A percentile compares a stretch with the other conserved stretches of the same genome.
phyloP scores from a whole-genome alignment of 2,113 vertebrate species.

The Podiceps cristatus region DNA sequence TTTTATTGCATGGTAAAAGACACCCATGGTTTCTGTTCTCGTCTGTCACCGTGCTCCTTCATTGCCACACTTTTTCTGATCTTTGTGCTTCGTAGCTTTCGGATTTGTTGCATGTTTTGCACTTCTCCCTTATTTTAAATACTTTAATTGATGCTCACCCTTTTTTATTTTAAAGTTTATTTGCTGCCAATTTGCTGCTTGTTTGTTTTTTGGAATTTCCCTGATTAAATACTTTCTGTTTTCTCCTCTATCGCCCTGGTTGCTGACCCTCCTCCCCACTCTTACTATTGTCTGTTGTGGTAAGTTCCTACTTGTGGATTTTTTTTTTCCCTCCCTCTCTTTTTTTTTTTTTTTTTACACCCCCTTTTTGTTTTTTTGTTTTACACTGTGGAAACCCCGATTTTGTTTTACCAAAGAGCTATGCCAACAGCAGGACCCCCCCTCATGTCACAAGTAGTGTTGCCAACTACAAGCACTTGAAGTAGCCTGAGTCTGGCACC shows the following conservation, averaged over 20 bases:
- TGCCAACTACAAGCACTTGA: conserved; percentile 31
- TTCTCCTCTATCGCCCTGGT: conserved; percentile 96
- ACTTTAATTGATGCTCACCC: conserved; percentile 76
- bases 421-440: conserved; percentile 66
- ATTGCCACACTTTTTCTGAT: conserved; percentile 70
- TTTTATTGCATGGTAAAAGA: conserved; percentile 89
- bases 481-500: background rate
- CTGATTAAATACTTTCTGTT: conserved; percentile 99
- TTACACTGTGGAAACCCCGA: conserved; percentile 66
- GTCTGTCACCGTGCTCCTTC: conserved; percentile 64
- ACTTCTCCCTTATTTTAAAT: conserved; percentile 70
- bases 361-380: conserved; percentile 23
- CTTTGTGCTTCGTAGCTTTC: conserved; percentile 74
- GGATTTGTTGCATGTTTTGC: conserved; percentile 77
- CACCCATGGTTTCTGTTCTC: conserved; percentile 72
- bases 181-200: conserved; percentile 84
- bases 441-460: background rate
- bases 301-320: conserved; percentile 95
- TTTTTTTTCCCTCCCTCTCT: conserved; percentile 26
- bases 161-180: conserved; percentile 73
- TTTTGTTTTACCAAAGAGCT: conserved; percentile 75
- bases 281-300: conserved; percentile 99
- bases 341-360: conserved; percentile 56
- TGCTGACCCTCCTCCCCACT: conserved; percentile 97
- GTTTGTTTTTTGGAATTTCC: conserved; percentile 88